A percentile compares a stretch with the other conserved stretches of the same genome.
Conservation (phyloP, 2,888 invertebrate species). For the Creontiades dilutus region DNA sequence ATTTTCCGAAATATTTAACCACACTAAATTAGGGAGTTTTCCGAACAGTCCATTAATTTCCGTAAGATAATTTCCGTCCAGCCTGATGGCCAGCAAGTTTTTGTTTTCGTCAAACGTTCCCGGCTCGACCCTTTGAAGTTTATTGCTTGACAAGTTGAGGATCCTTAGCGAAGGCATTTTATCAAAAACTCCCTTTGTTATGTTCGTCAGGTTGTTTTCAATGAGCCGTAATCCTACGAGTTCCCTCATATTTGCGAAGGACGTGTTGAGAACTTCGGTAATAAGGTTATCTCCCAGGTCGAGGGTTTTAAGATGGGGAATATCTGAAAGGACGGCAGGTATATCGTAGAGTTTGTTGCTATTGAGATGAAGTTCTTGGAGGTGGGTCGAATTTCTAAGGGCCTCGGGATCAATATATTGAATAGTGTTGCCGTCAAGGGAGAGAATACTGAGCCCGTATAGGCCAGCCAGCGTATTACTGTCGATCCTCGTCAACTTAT, state of each 20-base stretch:
- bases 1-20: slow-evolving; percentile 93
- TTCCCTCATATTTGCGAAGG: slow-evolving; percentile 89
- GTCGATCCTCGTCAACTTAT: slow-evolving; percentile 87
- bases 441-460: slow-evolving; percentile 86
- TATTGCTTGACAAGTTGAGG: slow-evolving; percentile 90
- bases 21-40: slow-evolving; percentile 89
- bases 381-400: slow-evolving; percentile 87
- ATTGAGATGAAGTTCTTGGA: slow-evolving; percentile 90
- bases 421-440: slow-evolving; percentile 89
- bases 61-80: slow-evolving; percentile 89
- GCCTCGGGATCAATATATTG: slow-evolving; percentile 87
- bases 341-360: slow-evolving; percentile 88
- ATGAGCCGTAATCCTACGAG: slow-evolving; percentile 90
- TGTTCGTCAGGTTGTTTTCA: slow-evolving; percentile 90
- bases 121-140: slow-evolving; percentile 87
- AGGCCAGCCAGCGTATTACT: slow-evolving; percentile 88
- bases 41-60: slow-evolving; percentile 89
- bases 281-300: slow-evolving; percentile 93
- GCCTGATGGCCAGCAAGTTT: slow-evolving; percentile 88
- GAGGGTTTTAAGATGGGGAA: slow-evolving; percentile 87
- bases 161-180: slow-evolving; percentile 89
- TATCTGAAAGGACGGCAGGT: slow-evolving; percentile 86
- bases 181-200: slow-evolving; percentile 88
- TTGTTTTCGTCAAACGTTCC: slow-evolving; percentile 88
- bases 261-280: slow-evolving; percentile 86